phyloP scores from a whole-genome alignment of 1,140 invertebrate genomes.

The Zaprionus gabonicus region DNA sequence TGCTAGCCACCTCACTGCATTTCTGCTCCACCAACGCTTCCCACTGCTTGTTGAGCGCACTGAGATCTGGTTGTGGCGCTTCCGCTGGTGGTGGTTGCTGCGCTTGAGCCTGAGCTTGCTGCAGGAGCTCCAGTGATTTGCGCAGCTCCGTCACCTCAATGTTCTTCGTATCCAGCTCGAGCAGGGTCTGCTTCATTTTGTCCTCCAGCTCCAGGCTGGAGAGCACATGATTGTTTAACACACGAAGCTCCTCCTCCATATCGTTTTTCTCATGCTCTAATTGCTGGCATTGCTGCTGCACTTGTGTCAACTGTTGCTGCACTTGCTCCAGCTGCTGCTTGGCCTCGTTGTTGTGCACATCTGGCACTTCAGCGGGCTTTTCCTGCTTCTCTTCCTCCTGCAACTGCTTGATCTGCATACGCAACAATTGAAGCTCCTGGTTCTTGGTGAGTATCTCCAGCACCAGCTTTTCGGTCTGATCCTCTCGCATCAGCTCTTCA shows the following conservation, averaged over 20 bases:
- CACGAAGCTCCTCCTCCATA: slow-evolving; percentile 82
- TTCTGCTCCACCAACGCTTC: slow-evolving; percentile 86
- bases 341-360: not conserved
- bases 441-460: slow-evolving; percentile 84
- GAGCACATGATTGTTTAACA: slow-evolving; percentile 82
- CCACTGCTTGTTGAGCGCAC: slow-evolving; percentile 83
- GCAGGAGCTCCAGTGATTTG: slow-evolving; percentile 61
- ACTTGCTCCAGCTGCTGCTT: not conserved
- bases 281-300: slow-evolving; percentile 49
- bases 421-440: slow-evolving; percentile 73
- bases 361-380: slow-evolving; percentile 15
- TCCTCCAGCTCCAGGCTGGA: slow-evolving; percentile 77
- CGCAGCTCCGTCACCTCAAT: slow-evolving; percentile 79
- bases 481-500: slow-evolving; percentile 81
- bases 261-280: slow-evolving; percentile 66
- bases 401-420: slow-evolving; percentile 64
- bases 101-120: slow-evolving; percentile 60
- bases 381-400: slow-evolving; percentile 54
- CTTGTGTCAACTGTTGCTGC: slow-evolving; percentile 26
- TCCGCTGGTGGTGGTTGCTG: slow-evolving; percentile 70
- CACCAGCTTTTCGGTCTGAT: slow-evolving; percentile 81
- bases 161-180: slow-evolving; percentile 78
- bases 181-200: slow-evolving; percentile 68
- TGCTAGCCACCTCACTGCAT: slow-evolving; percentile 87
- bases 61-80: slow-evolving; percentile 45